These are phyloP conservation scores for Anthoscopus minutus DNA, from an alignment of 2,113 vertebrate species.

Conservation along the genomic window DNA sequence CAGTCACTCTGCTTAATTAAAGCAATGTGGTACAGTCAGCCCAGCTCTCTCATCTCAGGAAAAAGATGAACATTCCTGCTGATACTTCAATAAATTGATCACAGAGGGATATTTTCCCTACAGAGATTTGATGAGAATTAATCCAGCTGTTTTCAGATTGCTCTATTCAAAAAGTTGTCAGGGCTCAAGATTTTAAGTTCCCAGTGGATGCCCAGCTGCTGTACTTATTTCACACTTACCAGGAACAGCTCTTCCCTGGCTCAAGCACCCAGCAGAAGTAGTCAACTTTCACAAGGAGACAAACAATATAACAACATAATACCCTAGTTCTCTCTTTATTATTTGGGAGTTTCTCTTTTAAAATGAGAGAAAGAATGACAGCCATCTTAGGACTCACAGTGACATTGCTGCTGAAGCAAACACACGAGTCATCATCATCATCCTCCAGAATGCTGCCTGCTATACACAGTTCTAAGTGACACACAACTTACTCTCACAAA, in stretches of 20 bases:
- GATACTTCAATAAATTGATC: not conserved
- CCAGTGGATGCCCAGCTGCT: not conserved
- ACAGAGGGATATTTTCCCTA: not conserved
- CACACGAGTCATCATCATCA: not conserved
- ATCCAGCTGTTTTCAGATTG: not conserved
- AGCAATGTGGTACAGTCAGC: not conserved
- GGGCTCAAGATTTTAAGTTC: not conserved
- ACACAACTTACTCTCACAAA: not conserved
- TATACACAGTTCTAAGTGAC: not conserved
- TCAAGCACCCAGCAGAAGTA: not conserved
- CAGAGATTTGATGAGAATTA: not conserved
- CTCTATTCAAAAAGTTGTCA: not conserved
- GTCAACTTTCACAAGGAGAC: not conserved
- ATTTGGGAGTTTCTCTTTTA: not conserved
- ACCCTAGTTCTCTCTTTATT: not conserved
- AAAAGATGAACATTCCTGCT: not conserved
- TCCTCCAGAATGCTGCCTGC: not conserved
- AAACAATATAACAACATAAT: not conserved
- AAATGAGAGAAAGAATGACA: not conserved
- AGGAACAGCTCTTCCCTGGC: not conserved
- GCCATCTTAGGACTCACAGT: not conserved
- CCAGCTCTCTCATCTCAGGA: not conserved
- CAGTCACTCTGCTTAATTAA: not conserved
- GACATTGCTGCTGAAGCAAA: not conserved
- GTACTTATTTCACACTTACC: not conserved